A percentile compares a stretch with the other conserved stretches of the same genome.
phyloP scores from a whole-genome alignment of 2,888 invertebrate species.

The Scaeva pyrastri region DNA sequence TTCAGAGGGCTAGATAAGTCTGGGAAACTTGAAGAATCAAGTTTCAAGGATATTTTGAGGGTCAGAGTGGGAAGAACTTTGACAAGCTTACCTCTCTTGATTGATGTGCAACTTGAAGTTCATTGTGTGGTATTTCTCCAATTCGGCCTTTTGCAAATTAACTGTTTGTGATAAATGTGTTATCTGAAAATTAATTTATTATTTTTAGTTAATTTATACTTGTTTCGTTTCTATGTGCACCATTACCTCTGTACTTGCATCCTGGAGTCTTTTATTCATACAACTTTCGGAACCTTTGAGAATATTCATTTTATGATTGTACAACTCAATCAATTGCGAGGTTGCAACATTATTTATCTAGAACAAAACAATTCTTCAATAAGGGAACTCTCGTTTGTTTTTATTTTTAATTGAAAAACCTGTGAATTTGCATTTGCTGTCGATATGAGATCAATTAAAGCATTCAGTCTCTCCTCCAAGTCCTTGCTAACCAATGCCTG shows the following conservation, averaged over 20 bases:
- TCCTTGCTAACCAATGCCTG: constrained; percentile 81
- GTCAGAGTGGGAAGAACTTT: too few relatives aligned
- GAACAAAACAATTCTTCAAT: constrained; percentile 9
- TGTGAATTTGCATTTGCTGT: constrained; percentile 80
- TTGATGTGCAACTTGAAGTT: constrained; percentile 83
- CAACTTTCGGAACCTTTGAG: constrained; percentile 78
- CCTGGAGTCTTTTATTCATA: constrained; percentile 80
- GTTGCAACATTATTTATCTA: constrained; percentile 81
- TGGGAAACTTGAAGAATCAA: too few relatives aligned
- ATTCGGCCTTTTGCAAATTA: constrained; percentile 81
- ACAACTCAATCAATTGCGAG: constrained; percentile 82
- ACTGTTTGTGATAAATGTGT: constrained; percentile 80
- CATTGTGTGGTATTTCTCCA: constrained; percentile 81
- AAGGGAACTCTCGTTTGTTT: too few relatives aligned
- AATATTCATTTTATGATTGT: constrained; percentile 82
- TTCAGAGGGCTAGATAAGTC: too few relatives aligned
- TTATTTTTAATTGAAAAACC: background rate
- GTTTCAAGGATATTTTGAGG: too few relatives aligned
- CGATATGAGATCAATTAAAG: constrained; percentile 80
- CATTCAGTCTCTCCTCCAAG: constrained; percentile 80
- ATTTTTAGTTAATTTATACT: background rate
- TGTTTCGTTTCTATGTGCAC: too few relatives aligned
- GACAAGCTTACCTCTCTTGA: constrained; percentile 79
- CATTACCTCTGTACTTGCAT: constrained; percentile 80
- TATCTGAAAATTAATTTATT: constrained; percentile 76